Percentiles rank a stretch among this genome's conserved stretches.
Evolutionary conservation across 1,140 invertebrate species (phyloP).

Genomic region (Bombus pyrosoma): DNA sequence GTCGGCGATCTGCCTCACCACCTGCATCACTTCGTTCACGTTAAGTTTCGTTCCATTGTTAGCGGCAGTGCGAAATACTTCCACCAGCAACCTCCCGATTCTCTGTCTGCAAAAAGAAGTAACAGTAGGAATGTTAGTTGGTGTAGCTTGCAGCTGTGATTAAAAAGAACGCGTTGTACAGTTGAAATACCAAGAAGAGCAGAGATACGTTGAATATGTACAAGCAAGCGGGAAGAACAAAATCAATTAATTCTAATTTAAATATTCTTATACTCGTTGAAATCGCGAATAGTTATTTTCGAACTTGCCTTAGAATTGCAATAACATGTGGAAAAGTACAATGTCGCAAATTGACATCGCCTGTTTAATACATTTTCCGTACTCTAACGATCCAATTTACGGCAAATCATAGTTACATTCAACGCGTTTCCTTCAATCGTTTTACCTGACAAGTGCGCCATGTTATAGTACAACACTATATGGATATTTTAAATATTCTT

Average conservation of each 20-base stretch:
- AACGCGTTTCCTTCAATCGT: no score
- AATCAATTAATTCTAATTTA: background rate
- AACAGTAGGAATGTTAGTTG: slow-evolving; percentile 7
- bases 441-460: no score
- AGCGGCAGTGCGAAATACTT: slow-evolving; percentile 76
- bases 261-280: background rate
- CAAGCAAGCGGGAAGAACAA: accelerated
- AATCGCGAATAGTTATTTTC: background rate
- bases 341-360: no score
- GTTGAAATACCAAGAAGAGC: background rate
- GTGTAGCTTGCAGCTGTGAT: background rate
- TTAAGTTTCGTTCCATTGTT: slow-evolving; percentile 70
- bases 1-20: slow-evolving; percentile 71
- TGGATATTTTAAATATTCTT: no score
- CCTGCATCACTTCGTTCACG: slow-evolving; percentile 72
- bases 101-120: slow-evolving; percentile 77
- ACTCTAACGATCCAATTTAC: no score
- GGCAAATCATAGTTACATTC: no score
- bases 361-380: no score
- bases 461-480: accelerated
- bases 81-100: slow-evolving; percentile 77
- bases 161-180: no score
- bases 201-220: background rate
- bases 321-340: no score
- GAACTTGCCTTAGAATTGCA: no score